phyloP scores from a whole-genome alignment of 2,113 vertebrate species.

The Mastomys natalensis region DNA sequence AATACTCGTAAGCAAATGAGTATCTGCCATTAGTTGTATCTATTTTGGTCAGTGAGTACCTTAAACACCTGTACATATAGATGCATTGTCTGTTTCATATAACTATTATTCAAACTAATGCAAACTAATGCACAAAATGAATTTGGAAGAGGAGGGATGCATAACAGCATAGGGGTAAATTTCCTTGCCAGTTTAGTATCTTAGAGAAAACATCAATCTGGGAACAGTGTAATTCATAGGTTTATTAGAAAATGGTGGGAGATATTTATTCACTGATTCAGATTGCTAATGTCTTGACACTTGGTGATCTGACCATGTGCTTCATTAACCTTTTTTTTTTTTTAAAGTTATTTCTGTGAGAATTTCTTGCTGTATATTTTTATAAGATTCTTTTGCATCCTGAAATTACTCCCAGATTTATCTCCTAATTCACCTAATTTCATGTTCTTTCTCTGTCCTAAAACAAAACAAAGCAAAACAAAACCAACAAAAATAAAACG shows the following conservation, averaged over 20 bases:
- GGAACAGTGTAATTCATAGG: not conserved
- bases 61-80: no score
- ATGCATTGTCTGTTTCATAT: not conserved
- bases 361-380: not conserved
- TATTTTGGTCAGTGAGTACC: no score
- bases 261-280: not conserved
- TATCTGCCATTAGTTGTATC: not conserved
- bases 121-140: not conserved
- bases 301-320: not conserved
- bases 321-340: not conserved
- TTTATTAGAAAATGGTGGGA: not conserved
- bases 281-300: not conserved
- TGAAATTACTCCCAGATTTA: not conserved
- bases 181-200: not conserved
- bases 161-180: not conserved
- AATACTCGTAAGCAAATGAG: no score
- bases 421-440: not conserved
- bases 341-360: not conserved
- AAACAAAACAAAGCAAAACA: not conserved
- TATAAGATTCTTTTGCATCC: not conserved
- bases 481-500: not conserved
- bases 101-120: not conserved
- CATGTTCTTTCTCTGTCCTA: not conserved
- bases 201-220: not conserved
- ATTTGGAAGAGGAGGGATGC: not conserved